These are phyloP conservation scores for Phyllopteryx taeniolatus DNA, from an alignment of 2,113 vertebrate species.

Conservation along the genomic window DNA sequence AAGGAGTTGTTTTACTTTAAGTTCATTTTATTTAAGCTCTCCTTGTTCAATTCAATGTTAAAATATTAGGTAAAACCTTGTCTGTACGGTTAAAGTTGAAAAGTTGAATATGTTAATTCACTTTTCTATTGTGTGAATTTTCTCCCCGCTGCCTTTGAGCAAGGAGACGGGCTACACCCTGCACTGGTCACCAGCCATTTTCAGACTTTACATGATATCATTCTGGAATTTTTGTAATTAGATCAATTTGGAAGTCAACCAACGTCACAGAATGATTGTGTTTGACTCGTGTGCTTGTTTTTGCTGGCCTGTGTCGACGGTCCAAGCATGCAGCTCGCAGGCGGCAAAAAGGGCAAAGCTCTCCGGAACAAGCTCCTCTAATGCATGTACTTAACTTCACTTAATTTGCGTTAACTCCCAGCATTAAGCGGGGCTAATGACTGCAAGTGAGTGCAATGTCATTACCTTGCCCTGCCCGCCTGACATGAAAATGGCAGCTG, in stretches of 20 bases:
- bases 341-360: conserved; percentile 54
- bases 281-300: background rate
- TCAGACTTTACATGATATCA: background rate
- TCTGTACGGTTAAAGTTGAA: background rate
- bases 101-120: too few species aligned
- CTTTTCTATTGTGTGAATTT: background rate
- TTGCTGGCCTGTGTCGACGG: conserved; percentile 10
- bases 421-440: conserved; percentile 69
- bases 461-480: conserved; percentile 63
- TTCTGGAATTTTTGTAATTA: background rate
- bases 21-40: background rate
- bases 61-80: too few species aligned
- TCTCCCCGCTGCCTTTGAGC: background rate
- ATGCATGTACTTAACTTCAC: conserved; percentile 73
- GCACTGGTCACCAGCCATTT: background rate
- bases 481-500: conserved; percentile 67
- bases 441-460: conserved; percentile 68
- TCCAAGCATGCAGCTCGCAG: conserved; percentile 22
- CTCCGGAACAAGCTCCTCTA: conserved; percentile 65
- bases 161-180: background rate
- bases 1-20: background rate
- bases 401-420: conserved; percentile 75
- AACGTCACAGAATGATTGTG: background rate
- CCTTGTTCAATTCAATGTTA: background rate
- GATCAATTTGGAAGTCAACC: background rate